Evolutionary conservation across 2,888 invertebrate genomes (phyloP).

Genomic region (Chymomyza procnemis): DNA sequence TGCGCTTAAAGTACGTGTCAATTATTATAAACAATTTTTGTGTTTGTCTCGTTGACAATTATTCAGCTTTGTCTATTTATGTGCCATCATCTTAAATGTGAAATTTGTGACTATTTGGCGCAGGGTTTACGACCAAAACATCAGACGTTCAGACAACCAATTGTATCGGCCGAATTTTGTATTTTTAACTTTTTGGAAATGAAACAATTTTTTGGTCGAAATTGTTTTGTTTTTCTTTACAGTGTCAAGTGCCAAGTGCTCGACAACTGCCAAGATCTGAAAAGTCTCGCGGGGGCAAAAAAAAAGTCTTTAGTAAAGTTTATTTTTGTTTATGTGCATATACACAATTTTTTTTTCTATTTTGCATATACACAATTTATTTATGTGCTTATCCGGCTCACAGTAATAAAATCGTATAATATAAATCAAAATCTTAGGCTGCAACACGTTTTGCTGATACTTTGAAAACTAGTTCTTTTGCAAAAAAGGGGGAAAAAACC

Average conservation of each 20-base stretch:
- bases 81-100: background rate
- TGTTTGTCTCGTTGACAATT: background rate
- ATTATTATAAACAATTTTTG: slow-evolving; percentile 36
- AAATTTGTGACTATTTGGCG: background rate
- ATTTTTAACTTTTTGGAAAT: background rate
- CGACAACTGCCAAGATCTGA: background rate
- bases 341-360: background rate
- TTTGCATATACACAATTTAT: background rate
- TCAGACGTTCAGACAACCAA: background rate
- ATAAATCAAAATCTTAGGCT: background rate
- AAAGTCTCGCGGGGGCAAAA: background rate
- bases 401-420: background rate
- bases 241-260: background rate
- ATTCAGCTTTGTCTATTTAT: background rate
- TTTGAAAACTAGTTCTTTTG: background rate
- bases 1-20: slow-evolving; percentile 61
- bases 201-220: background rate
- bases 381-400: background rate
- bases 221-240: background rate
- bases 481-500: too few relatives aligned
- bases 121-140: background rate
- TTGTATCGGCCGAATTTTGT: background rate
- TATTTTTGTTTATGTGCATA: background rate
- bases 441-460: background rate
- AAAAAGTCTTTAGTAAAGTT: background rate